Base-by-base conservation (phyloP, 2,113 vertebrate species). In the Rhea americana region DNA sequence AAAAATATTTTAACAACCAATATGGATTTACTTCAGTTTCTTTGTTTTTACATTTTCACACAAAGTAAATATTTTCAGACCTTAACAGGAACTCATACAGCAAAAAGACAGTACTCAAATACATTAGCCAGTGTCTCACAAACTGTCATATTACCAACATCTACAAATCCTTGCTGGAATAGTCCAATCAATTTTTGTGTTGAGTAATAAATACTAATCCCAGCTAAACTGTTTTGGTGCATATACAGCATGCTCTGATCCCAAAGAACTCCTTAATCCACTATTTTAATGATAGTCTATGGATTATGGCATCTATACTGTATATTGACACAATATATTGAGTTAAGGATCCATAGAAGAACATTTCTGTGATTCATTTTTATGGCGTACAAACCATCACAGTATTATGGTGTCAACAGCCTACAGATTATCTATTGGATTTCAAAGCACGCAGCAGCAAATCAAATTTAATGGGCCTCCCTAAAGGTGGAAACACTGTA, bases 271-370 rank as follows among this genome's bases (percentile, higher is more conserved):
- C 90, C 87, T 86, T 96, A 96, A 96, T 96, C 96, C 91, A 84
- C 87, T 96, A 65, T 86, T 93, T 95, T 91, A 91, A 94, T 95
- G 94, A 91, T 50, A 84, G 82, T 26, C 91, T 72, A 13, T 93
- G 95, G 96, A 94, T 96, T 96, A 96, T 88, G 30, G 88, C 91
- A 90, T 88, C 88, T 95, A 90, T 94, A 96, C 28, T 28, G 56
- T 68, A 66, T 13, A 78, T 35, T n/a, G 47, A 65, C 88, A 78
- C 90, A 76, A 86, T 1, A 18, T 73, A 91, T 81, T 94, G 94
- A 93, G 80, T 68, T 53, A 21, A 25, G 76, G 30, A 84, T 78
- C 96, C 87, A 90, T 76, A 94, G 91, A 81, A 12, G 66, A 61
- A 37, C 56, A 30, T 67, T 87, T 77, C 68, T 51, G 37, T 80